Evolutionary conservation across 2,113 vertebrate species (phyloP).

Genomic region (Anser cygnoides): DNA sequence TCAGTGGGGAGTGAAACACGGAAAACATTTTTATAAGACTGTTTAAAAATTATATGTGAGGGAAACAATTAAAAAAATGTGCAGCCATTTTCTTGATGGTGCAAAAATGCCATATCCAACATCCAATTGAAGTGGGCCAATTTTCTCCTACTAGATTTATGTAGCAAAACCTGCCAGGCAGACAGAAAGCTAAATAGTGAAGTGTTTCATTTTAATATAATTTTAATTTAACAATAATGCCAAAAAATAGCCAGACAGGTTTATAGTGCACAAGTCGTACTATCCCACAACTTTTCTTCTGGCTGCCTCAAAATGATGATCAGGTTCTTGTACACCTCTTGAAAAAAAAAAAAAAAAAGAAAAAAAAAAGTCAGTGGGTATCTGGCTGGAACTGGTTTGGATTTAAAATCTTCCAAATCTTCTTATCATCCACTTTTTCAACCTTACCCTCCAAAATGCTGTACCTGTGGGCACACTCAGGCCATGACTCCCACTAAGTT

Average conservation of each 20-base stretch:
- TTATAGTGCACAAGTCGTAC: slow-evolving; percentile 44
- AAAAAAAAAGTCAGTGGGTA: background rate
- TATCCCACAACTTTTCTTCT: background rate
- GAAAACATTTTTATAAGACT: slow-evolving; percentile 77
- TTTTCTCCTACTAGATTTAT: slow-evolving; percentile 70
- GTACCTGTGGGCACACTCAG: background rate
- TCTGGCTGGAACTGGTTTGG: background rate
- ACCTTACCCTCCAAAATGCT: background rate
- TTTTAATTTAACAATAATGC: slow-evolving; percentile 71
- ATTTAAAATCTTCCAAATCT: background rate
- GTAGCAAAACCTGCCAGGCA: slow-evolving; percentile 55
- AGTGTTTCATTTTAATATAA: slow-evolving; percentile 70
- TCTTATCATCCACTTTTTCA: background rate
- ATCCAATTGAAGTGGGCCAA: slow-evolving; percentile 54
- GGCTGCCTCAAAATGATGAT: background rate
- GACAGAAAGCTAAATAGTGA: slow-evolving; percentile 70
- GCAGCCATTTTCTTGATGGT: slow-evolving; percentile 66
- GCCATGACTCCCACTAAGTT: background rate
- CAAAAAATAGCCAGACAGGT: slow-evolving; percentile 64
- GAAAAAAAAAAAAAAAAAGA: background rate
- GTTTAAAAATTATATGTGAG: slow-evolving; percentile 73
- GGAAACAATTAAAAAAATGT: slow-evolving; percentile 76
- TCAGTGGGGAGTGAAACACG: slow-evolving; percentile 70
- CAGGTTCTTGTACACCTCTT: background rate
- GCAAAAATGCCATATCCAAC: slow-evolving; percentile 65